Evolutionary conservation across 2,888 invertebrate species (phyloP), one percentile per base, ranked within the genome.

Genomic region (Fissipunctia ypsillon): DNA sequence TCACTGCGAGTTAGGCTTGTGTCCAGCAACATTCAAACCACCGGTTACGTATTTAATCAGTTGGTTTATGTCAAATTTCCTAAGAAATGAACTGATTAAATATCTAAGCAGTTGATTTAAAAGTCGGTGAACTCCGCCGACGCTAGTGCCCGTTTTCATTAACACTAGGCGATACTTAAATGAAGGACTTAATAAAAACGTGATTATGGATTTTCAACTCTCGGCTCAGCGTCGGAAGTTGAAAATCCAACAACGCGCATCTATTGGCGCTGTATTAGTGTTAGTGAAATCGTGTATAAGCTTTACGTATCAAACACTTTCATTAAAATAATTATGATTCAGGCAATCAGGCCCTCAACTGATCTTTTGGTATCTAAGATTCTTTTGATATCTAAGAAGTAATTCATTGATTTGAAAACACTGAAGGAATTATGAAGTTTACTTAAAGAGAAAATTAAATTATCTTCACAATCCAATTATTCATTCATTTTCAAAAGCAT

Each of bases 241-340:
- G 3, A 19, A 19, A 54, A 16, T 16, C 54, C 9, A 28, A 28
- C 19, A 54, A 28, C 19, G 10, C 5, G 45, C 7, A 22, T 48
- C 19, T 9, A 9, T 22, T 9, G 43, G 43, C 43, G 6, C 43
- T 43, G 43, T 43, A 19, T 43, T 19, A 43, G 19, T 28, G 9
- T 16, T 16, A 3, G 19, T 56, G 10, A 31, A 35, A 35, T 19
- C 16, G 3, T 14, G 7, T 45, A 16, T 25, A 54, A 48, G 56
- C 57, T 75, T 80, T 65, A 54, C 59, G 69, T 76, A 35, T 79
- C 14, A 38, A 50, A 0, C 50, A 45, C 31, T 59, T 65, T 56
- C n/a, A 43, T 45, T n/a, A n/a, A n/a, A 64, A 48, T 54, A 25
- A 48, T n/a, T 64, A 67, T 41, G 52, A 54, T 28, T 65, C 38